Evolutionary conservation across 2,797 vertebrate genomes (phyloP).

Genomic region (Acomys russatus): DNA sequence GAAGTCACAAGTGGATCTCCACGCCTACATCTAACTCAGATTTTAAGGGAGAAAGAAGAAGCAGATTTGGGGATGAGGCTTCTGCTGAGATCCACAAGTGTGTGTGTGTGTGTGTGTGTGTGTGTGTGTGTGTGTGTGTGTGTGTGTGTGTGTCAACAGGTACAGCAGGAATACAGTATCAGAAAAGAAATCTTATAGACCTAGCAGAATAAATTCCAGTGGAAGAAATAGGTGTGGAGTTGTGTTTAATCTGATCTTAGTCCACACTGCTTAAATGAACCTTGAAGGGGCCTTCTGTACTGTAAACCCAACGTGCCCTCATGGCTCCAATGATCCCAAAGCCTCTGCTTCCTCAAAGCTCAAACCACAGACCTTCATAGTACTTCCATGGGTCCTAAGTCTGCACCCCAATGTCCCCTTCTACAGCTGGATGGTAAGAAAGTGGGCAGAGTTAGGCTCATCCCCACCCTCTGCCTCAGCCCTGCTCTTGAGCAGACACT

Average conservation of each 20-base stretch:
- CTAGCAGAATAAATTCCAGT: neutral
- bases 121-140: too few relatives aligned
- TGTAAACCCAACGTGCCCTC: neutral
- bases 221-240: neutral
- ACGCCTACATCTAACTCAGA: neutral
- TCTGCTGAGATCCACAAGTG: too few relatives aligned
- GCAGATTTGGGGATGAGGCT: neutral
- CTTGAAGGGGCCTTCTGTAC: neutral
- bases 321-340: neutral
- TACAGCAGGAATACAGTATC: neutral
- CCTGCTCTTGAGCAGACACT: neutral
- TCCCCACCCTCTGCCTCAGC: neutral
- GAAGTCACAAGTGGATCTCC: neutral
- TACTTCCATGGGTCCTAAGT: rapidly evolving
- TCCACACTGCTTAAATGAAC: neutral
- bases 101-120: too few relatives aligned
- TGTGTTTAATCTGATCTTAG: neutral
- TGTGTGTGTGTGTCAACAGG: too few relatives aligned
- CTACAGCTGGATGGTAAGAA: neutral
- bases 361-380: neutral
- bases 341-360: neutral
- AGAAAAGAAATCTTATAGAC: neutral
- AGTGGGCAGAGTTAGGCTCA: neutral
- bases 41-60: neutral
- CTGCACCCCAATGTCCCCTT: neutral